Conservation (phyloP, 2,113 vertebrate species). For the Syngnathus floridae region DNA sequence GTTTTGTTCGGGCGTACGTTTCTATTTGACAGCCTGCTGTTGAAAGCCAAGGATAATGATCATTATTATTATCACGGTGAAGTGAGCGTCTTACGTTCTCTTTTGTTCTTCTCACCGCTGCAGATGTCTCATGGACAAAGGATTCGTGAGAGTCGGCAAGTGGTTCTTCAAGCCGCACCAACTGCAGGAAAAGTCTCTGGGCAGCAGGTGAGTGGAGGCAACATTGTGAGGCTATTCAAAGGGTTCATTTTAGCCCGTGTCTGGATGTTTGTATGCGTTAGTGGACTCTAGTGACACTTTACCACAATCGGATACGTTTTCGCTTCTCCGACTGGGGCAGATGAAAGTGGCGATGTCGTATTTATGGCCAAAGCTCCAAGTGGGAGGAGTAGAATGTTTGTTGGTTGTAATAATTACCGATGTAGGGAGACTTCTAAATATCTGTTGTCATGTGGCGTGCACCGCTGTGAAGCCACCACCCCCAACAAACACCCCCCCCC, state of each 20-base stretch:
- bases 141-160: constrained; percentile 90
- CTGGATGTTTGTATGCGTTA: not conserved
- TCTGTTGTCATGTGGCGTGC: constrained; percentile 49
- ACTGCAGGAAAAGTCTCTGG: constrained; percentile 84
- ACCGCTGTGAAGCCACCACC: constrained; percentile 13
- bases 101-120: constrained; percentile 13
- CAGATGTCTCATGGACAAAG: constrained; percentile 97
- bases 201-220: constrained; percentile 80
- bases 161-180: constrained; percentile 96
- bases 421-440: constrained; percentile 28
- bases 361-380: not conserved
- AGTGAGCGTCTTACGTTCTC: not conserved
- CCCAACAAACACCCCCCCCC: not conserved
- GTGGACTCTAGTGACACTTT: not conserved
- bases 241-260: not conserved
- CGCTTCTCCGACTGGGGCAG: not conserved
- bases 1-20: no score
- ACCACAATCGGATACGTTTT: not conserved
- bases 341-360: not conserved
- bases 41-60: not conserved
- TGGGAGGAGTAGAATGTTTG: not conserved
- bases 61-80: not conserved
- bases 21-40: no score
- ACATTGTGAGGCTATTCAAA: not conserved
- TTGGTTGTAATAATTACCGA: no score